These are phyloP conservation scores for Brotula barbata DNA, from an alignment of 2,797 vertebrate genomes.

Conservation along the genomic window DNA sequence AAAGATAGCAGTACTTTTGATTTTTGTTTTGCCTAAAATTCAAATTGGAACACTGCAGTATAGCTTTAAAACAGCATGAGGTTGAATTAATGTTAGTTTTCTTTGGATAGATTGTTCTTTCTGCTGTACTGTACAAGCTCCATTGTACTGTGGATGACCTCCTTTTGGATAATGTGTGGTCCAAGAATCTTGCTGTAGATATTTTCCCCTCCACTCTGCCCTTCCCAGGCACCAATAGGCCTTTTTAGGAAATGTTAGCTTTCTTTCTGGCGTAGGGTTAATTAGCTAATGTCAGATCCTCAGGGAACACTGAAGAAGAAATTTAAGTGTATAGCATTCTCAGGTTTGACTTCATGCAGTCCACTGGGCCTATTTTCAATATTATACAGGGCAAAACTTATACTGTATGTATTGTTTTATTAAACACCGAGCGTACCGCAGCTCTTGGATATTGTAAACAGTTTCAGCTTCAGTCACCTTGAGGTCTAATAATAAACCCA, in stretches of 20 bases:
- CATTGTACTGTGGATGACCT: conserved; percentile 51
- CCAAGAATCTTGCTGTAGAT: conserved; percentile 55
- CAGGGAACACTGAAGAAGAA: conserved; percentile 39
- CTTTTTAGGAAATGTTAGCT: conserved; percentile 81
- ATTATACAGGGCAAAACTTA: conserved; percentile 4
- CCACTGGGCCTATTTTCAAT: neutral
- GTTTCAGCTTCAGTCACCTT: conserved; percentile 2
- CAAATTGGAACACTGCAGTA: neutral
- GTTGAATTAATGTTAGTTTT: neutral
- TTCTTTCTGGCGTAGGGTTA: conserved; percentile 57
- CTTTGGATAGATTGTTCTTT: conserved; percentile 13
- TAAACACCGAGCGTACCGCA: conserved; percentile 6
- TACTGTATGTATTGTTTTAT: conserved; percentile 23
- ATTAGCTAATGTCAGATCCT: conserved; percentile 63
- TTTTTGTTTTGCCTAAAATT: neutral
- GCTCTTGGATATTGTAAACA: conserved; percentile 35
- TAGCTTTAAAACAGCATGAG: neutral
- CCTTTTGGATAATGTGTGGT: conserved; percentile 60
- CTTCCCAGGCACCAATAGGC: conserved; percentile 51
- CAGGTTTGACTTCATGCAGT: conserved; percentile 5
- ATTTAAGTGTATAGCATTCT: conserved; percentile 14
- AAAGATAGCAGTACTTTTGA: neutral
- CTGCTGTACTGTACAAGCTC: conserved; percentile 25
- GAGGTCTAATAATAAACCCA: conserved; percentile 42
- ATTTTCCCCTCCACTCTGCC: conserved; percentile 30